Conservation (phyloP, 2,113 vertebrate species). For the Salminus brasiliensis region DNA sequence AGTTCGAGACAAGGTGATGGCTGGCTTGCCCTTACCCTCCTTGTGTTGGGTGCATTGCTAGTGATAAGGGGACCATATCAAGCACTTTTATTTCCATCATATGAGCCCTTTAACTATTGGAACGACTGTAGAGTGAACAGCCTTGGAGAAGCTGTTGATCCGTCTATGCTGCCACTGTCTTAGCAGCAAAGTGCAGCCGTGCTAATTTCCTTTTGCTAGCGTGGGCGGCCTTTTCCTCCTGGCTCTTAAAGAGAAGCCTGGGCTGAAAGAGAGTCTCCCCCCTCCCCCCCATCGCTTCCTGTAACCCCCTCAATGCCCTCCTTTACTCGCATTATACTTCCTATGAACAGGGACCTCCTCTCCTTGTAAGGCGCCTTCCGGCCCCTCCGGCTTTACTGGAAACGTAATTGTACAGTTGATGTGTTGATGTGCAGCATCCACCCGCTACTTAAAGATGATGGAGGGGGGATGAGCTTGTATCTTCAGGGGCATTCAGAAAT, state of each 20-base stretch:
- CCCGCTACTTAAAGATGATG: not conserved
- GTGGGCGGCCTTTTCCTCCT: slow-evolving; percentile 28
- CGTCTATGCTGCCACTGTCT: too few relatives aligned
- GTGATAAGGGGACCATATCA: too few relatives aligned
- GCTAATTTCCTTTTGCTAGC: not conserved
- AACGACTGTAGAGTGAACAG: too few relatives aligned
- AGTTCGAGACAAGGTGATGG: too few relatives aligned
- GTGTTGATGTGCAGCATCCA: not conserved
- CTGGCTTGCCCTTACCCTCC: too few relatives aligned
- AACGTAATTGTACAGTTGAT: not conserved
- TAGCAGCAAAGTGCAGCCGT: not conserved
- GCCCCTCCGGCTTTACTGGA: not conserved
- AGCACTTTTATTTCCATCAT: too few relatives aligned
- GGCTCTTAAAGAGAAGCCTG: not conserved
- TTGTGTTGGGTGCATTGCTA: too few relatives aligned
- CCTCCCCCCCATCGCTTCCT: slow-evolving; percentile 16
- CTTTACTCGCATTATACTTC: not conserved
- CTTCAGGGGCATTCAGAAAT: too few relatives aligned
- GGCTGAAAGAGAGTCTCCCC: not conserved
- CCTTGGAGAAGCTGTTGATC: too few relatives aligned
- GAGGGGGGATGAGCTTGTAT: not conserved
- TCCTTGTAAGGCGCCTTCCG: slow-evolving; percentile 5
- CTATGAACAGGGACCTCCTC: not conserved
- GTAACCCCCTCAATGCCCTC: not conserved
- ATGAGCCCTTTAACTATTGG: too few relatives aligned